Percentiles rank a stretch among this genome's conserved stretches.
Conservation (phyloP, 2,797 vertebrate genomes). For the Mallotus villosus region DNA sequence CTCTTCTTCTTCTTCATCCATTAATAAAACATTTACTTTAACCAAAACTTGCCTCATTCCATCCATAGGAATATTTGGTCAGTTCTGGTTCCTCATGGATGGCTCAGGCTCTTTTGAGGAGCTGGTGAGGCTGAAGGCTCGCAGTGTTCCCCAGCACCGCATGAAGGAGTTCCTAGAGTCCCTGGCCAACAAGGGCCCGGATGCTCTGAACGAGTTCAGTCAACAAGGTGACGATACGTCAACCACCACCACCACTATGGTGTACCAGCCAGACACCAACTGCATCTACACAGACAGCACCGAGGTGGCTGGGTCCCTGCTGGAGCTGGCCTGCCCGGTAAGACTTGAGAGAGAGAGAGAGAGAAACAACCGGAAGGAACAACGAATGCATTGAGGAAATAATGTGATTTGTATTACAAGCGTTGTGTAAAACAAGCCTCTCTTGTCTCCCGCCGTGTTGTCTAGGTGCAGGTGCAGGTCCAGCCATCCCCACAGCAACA, state of each 20-base stretch:
- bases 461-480: conserved; percentile 90
- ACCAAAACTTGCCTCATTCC: background rate
- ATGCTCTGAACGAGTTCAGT: conserved; percentile 91
- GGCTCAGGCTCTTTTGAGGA: conserved; percentile 95
- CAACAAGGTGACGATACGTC: conserved; percentile 77
- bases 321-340: conserved; percentile 95
- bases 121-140: conserved; percentile 93
- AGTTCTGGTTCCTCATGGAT: conserved; percentile 71
- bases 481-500: conserved; percentile 85
- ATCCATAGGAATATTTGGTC: background rate
- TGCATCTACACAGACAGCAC: conserved; percentile 97
- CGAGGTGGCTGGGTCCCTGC: conserved; percentile 92
- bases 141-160: conserved; percentile 93
- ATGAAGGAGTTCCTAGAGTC: conserved; percentile 99
- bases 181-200: conserved; percentile 88
- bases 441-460: conserved; percentile 37
- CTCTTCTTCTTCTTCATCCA: no score
- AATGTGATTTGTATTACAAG: conserved; percentile 14
- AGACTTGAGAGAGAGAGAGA: conserved; percentile 40
- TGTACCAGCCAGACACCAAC: conserved; percentile 88
- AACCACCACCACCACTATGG: conserved; percentile 76
- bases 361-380: background rate
- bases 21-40: no score
- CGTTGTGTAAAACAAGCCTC: no score
- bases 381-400: no score